Conservation (phyloP, 2,113 vertebrate species). For the Tragelaphus scriptus region DNA sequence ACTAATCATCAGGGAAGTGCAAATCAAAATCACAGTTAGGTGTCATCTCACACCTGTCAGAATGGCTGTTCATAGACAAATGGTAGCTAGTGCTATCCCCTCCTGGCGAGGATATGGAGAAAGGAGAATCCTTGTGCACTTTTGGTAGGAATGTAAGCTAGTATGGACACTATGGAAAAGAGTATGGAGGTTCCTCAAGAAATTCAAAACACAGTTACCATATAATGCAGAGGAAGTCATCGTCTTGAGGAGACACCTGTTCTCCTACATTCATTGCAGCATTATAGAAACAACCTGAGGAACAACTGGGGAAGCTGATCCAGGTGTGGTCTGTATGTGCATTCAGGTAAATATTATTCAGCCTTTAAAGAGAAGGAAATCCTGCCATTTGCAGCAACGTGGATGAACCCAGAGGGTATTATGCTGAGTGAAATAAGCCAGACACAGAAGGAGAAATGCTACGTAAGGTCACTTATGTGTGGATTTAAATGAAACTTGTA, state of each 20-base stretch:
- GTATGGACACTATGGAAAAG: background rate
- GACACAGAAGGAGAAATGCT: background rate
- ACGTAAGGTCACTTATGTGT: background rate
- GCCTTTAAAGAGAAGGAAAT: background rate
- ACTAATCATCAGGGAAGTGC: background rate
- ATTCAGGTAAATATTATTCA: background rate
- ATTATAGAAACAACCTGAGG: background rate
- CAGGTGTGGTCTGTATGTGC: background rate
- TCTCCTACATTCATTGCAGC: background rate
- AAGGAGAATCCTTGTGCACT: background rate
- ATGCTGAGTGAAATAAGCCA: background rate
- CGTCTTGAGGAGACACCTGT: background rate
- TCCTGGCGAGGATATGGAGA: background rate
- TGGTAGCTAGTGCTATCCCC: too few species aligned
- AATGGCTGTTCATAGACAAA: background rate
- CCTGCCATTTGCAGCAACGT: background rate
- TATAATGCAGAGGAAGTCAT: background rate
- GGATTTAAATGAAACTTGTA: background rate
- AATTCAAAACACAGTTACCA: background rate
- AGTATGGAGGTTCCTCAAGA: background rate
- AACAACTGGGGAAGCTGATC: background rate
- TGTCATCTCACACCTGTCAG: background rate
- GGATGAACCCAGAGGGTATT: background rate
- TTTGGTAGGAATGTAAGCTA: background rate
- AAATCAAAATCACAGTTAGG: background rate